Base-by-base conservation (phyloP, 2,797 vertebrate genomes). In the Lutra lutra region DNA sequence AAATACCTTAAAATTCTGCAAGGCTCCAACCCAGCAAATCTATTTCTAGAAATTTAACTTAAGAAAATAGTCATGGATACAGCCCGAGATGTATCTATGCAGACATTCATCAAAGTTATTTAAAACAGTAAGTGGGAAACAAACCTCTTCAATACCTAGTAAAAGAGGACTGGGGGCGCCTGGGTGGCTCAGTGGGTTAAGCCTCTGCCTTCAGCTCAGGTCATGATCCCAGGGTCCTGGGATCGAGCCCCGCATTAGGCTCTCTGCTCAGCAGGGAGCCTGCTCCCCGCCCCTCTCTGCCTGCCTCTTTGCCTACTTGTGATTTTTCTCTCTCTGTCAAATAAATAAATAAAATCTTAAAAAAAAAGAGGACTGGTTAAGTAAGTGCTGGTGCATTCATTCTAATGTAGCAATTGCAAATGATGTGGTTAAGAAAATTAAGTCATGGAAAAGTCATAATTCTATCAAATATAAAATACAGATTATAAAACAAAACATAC, bases 21-120 rank as follows among this genome's bases (percentile, higher is more conserved):
- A 86, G 70, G 17, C 66, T 64, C 27, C 80, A 77, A 87, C 62
- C 72, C 60, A 79, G 48, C 46, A 92, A 64, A 92, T 93, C 75
- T 93, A 94, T 83, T 80, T 97, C 77, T 86, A 92, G 89, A 92
- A 62, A 96, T 93, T 51, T 56, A 91, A 86, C 60, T 94, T 51
- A 78, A 72, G 51, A 94, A 96, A 94, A 80, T 43, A 92, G 51
- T 64, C n/a, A 72, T n/a, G 54, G 35, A 84, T 82, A 64, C 29
- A 94, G 46, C 83, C 79, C n/a, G 43, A 89, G 43, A 82, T 29
- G 58, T 87, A 85, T n/a, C 77, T 87, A 66, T 51, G 32, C 18
- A 90, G 73, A 86, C 82, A 79, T 89, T 84, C 25, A 89, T 60
- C 8, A 46, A 56, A 43, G 46, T 86, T 92, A 91, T 75, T 89